phyloP scores from a whole-genome alignment of 2,888 invertebrate species.

The Ischnus inquisitorius region DNA sequence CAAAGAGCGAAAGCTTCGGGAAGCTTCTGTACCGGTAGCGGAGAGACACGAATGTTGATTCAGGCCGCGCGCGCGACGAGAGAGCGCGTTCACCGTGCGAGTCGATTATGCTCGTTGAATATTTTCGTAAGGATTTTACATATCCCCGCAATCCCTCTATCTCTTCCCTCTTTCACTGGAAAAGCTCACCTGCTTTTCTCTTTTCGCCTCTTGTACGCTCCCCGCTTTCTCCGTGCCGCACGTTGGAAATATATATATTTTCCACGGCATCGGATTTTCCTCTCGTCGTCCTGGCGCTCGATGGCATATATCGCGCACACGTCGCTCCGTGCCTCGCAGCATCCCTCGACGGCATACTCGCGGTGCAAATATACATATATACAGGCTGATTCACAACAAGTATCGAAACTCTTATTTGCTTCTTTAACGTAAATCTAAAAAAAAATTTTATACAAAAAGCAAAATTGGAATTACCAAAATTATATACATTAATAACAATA shows the following conservation, averaged over 20 bases:
- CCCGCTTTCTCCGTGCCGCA: slow-evolving; percentile 12
- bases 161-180: slow-evolving; percentile 20
- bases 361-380: slow-evolving; percentile 21
- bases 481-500: too few species aligned
- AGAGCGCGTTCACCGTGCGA: slow-evolving; percentile 63
- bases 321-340: slow-evolving; percentile 16
- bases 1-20: slow-evolving; percentile 37
- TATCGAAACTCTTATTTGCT: too few species aligned
- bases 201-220: slow-evolving; percentile 36
- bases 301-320: slow-evolving; percentile 35
- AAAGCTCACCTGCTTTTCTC: slow-evolving; percentile 33
- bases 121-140: slow-evolving; percentile 74
- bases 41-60: slow-evolving; percentile 74
- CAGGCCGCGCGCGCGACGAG: slow-evolving; percentile 70
- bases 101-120: slow-evolving; percentile 75
- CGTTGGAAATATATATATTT: slow-evolving; percentile 40
- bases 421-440: too few species aligned
- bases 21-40: slow-evolving; percentile 26
- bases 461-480: too few species aligned
- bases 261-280: slow-evolving; percentile 60
- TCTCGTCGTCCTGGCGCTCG: slow-evolving; percentile 12
- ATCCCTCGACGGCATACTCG: slow-evolving; percentile 16
- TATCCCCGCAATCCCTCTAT: slow-evolving; percentile 50
- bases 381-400: not conserved
- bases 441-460: too few species aligned